Percentiles rank a stretch among this genome's conserved stretches.
phyloP scores from a whole-genome alignment of 2,888 invertebrate genomes.

The Amblyteles armatorius region DNA sequence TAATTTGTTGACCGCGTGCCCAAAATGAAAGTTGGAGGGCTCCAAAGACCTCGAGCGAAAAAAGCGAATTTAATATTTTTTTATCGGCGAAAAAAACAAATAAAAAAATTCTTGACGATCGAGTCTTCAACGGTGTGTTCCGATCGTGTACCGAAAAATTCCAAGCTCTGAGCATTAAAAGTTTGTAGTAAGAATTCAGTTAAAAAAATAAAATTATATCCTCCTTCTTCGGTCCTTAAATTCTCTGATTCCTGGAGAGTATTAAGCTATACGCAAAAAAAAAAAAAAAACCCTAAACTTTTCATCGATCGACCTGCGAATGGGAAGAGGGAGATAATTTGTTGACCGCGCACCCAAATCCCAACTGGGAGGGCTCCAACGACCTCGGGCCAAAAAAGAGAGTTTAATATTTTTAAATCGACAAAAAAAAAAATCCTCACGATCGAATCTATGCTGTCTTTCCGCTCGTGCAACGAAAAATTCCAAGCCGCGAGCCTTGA shows the following conservation, averaged over 20 bases:
- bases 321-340: constrained; percentile 9
- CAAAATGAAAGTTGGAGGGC: background rate
- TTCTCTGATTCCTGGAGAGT: no score
- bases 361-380: background rate
- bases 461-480: background rate
- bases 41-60: background rate
- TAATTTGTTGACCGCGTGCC: background rate
- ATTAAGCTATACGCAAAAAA: no score
- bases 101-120: background rate
- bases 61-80: background rate
- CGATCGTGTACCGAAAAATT: background rate
- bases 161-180: no score
- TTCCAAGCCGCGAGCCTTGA: no score
- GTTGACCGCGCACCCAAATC: background rate
- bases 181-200: no score
- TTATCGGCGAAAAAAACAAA: background rate
- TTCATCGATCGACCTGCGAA: background rate
- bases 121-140: background rate
- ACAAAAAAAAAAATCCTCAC: background rate
- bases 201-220: no score
- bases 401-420: background rate
- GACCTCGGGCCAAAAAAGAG: background rate
- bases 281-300: no score
- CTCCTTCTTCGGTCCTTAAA: no score
- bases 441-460: background rate